A percentile compares a stretch with the other conserved stretches of the same genome.
These are phyloP conservation scores for Poecilia latipinna DNA, from an alignment of 2,113 vertebrate species.

Conservation along the genomic window DNA sequence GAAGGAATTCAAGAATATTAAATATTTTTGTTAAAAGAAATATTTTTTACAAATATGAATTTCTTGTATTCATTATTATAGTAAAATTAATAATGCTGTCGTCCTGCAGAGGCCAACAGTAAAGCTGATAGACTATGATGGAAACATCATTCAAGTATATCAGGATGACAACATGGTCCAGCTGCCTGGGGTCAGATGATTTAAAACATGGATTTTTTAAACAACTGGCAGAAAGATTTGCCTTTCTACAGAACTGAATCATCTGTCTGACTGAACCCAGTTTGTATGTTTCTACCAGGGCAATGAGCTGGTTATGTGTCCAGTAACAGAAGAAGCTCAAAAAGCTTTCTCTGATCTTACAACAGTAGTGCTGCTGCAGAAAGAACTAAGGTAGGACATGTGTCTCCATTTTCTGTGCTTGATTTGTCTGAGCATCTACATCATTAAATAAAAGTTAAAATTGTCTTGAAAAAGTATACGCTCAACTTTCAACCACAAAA, in stretches of 20 bases:
- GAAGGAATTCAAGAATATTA: too few species aligned
- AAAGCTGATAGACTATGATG: slow-evolving; percentile 75
- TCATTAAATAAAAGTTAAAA: not conserved
- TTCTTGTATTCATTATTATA: not conserved
- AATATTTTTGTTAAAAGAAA: not conserved
- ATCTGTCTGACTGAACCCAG: not conserved
- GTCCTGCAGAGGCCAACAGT: slow-evolving; percentile 45
- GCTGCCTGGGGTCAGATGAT: slow-evolving; percentile 72
- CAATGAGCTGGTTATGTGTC: slow-evolving; percentile 61
- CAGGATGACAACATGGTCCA: slow-evolving; percentile 63
- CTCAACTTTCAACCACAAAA: not conserved
- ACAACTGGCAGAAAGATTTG: not conserved
- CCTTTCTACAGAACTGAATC: not conserved
- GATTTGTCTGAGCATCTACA: too few species aligned
- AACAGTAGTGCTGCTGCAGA: slow-evolving; percentile 77
- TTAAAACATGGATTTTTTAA: not conserved
- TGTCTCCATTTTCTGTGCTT: not conserved
- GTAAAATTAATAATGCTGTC: not conserved
- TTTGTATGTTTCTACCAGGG: slow-evolving; percentile 66
- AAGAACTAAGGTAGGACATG: slow-evolving; percentile 81
- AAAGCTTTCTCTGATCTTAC: slow-evolving; percentile 78
- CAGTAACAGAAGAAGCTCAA: slow-evolving; percentile 67
- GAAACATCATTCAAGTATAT: slow-evolving; percentile 76
- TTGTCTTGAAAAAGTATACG: not conserved
- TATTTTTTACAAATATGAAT: not conserved